Percentiles rank a stretch among this genome's conserved stretches.
Conservation (phyloP, 2,797 vertebrate genomes). For the Denticeps clupeoides region DNA sequence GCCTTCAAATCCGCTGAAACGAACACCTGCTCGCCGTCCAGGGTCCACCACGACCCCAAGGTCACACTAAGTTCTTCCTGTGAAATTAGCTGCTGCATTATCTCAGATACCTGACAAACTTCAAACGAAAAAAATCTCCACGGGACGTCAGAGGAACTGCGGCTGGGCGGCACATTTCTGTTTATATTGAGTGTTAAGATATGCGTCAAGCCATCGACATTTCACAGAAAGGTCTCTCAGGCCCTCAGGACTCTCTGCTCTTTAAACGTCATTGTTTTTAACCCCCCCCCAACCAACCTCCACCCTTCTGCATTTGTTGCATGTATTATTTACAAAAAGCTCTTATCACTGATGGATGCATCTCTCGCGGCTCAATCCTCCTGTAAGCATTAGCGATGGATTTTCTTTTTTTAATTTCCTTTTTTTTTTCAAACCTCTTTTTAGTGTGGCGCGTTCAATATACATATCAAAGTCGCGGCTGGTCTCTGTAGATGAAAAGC, state of each 20-base stretch:
- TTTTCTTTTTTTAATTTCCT: background rate
- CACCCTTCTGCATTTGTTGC: background rate
- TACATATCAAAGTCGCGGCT: background rate
- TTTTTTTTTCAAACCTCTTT: background rate
- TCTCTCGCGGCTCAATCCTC: background rate
- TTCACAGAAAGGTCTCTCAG: too few relatives aligned
- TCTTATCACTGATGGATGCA: slow-evolving; percentile 2
- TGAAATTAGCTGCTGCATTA: too few relatives aligned
- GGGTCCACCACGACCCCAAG: too few relatives aligned
- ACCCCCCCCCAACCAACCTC: too few relatives aligned
- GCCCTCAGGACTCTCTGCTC: background rate
- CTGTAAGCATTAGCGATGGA: background rate
- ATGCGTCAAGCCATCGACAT: too few relatives aligned
- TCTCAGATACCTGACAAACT: slow-evolving; percentile 26
- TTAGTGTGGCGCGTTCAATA: slow-evolving; percentile 2
- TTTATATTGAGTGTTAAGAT: too few relatives aligned
- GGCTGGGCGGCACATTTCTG: too few relatives aligned
- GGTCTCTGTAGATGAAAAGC: background rate
- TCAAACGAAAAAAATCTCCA: slow-evolving; percentile 28
- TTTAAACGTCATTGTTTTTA: background rate
- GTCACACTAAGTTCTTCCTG: too few relatives aligned
- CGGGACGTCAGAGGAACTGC: too few relatives aligned
- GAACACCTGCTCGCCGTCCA: too few relatives aligned
- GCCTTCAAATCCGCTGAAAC: too few relatives aligned
- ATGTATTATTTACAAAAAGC: slow-evolving; percentile 1